Conservation (phyloP, 2,888 invertebrate genomes). For the Melanostoma scalare region DNA sequence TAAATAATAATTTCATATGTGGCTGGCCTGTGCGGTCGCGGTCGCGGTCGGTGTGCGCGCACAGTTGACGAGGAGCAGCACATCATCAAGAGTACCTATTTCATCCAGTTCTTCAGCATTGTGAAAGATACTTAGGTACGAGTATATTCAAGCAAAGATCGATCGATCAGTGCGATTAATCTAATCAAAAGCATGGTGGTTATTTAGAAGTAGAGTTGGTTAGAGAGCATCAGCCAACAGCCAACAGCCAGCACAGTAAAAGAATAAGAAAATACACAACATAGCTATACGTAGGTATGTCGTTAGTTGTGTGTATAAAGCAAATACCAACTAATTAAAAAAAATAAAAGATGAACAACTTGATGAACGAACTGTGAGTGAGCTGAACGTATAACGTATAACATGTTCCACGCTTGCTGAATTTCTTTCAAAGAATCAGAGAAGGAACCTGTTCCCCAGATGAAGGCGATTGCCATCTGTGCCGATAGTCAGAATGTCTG, state of each 20-base stretch:
- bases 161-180: conserved; percentile 64
- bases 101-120: conserved; percentile 63
- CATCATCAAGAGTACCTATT: conserved; percentile 14
- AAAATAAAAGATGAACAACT: conserved; percentile 58
- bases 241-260: conserved; percentile 12
- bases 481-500: conserved; percentile 73
- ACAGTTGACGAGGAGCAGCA: conserved; percentile 20
- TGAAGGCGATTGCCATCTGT: conserved; percentile 73
- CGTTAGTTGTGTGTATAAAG: conserved; percentile 30
- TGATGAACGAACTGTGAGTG: conserved; percentile 46
- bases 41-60: background rate
- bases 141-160: conserved; percentile 25
- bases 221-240: conserved; percentile 38
- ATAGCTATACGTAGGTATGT: background rate
- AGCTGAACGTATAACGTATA: conserved; percentile 33
- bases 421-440: conserved; percentile 63
- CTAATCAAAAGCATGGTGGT: conserved; percentile 63
- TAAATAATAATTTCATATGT: conserved; percentile 58
- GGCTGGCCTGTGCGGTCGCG: background rate
- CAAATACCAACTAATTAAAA: conserved; percentile 45
- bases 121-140: conserved; percentile 41
- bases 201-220: conserved; percentile 55
- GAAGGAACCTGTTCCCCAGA: conserved; percentile 69
- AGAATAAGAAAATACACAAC: conserved; percentile 13
- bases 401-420: conserved; percentile 71